Evolutionary conservation across 2,797 vertebrate genomes (phyloP), one percentile per base, ranked within the genome.

Genomic region (Schizothorax lantsangensis): DNA sequence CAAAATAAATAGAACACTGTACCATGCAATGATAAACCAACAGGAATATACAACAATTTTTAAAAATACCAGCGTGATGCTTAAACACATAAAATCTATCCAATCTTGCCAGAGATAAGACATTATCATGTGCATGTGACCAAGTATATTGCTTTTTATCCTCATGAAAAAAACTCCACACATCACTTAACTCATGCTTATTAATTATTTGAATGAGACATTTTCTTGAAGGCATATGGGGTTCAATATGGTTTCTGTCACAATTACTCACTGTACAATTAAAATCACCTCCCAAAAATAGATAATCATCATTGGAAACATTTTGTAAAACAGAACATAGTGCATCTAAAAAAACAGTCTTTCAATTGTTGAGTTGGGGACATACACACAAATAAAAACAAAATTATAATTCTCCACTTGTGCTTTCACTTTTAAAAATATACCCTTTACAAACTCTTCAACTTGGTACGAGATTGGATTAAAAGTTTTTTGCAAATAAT

Each of bases 81-180:
- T 84, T 72, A 71, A 84, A 83, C 45, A 66, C 49, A 64, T 80
- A 74, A 14, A 80, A 49, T 4, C 66, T 26, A 74, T 84, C 86
- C 23, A 80, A 47, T 10, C 64, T 79, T 9, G 82, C n/a, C n/a
- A n/a, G n/a, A n/a, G n/a, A n/a, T n/a, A n/a, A n/a, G n/a, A n/a
- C n/a, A n/a, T n/a, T n/a, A n/a, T n/a, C n/a, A n/a, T n/a, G n/a
- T n/a, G n/a, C n/a, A n/a, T n/a, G n/a, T n/a, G n/a, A n/a, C n/a
- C n/a, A n/a, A n/a, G n/a, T n/a, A n/a, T n/a, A n/a, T n/a, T n/a
- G n/a, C n/a, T n/a, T n/a, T n/a, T n/a, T n/a, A n/a, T n/a, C n/a
- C n/a, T n/a, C n/a, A n/a, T n/a, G n/a, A n/a, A n/a, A n/a, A n/a
- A n/a, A n/a, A n/a, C n/a, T n/a, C n/a, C n/a, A n/a, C n/a, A n/a